phyloP scores from a whole-genome alignment of 2,888 invertebrate genomes.

The Gymnocheta viridis region DNA sequence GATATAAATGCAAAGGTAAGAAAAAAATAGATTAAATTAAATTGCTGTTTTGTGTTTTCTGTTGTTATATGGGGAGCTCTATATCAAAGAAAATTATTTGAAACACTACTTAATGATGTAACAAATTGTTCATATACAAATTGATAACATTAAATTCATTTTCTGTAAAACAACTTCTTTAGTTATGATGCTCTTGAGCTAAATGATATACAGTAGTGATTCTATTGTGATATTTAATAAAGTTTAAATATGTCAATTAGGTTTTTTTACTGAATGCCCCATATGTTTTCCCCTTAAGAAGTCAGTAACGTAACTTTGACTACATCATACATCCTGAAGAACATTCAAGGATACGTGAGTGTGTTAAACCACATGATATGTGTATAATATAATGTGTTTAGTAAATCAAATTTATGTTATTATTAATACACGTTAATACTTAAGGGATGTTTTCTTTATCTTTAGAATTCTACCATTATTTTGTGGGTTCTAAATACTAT shows the following conservation, averaged over 20 bases:
- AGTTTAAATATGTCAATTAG: no score
- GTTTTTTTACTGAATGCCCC: not conserved
- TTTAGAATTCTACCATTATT: constrained; percentile 13
- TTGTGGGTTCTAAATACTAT: constrained; percentile 44
- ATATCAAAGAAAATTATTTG: not conserved
- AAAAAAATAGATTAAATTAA: constrained; percentile 35
- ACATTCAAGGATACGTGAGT: not conserved
- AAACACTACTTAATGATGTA: no score
- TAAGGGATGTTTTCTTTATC: constrained; percentile 48
- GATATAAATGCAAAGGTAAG: constrained; percentile 50
- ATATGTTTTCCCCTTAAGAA: not conserved
- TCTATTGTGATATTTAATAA: no score
- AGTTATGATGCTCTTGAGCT: no score
- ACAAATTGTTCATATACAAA: no score
- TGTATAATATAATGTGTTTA: constrained; percentile 22
- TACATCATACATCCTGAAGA: not conserved
- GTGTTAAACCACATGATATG: not conserved
- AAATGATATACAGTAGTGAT: no score
- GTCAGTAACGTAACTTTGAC: not conserved
- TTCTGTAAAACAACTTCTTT: no score
- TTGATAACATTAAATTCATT: no score
- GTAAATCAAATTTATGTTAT: constrained; percentile 59
- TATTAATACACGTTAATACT: constrained; percentile 51
- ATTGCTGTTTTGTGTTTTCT: constrained; percentile 27
- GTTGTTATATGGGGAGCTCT: constrained; percentile 1